phyloP scores from a whole-genome alignment of 2,113 vertebrate species.

The Lucifuga dentata region DNA sequence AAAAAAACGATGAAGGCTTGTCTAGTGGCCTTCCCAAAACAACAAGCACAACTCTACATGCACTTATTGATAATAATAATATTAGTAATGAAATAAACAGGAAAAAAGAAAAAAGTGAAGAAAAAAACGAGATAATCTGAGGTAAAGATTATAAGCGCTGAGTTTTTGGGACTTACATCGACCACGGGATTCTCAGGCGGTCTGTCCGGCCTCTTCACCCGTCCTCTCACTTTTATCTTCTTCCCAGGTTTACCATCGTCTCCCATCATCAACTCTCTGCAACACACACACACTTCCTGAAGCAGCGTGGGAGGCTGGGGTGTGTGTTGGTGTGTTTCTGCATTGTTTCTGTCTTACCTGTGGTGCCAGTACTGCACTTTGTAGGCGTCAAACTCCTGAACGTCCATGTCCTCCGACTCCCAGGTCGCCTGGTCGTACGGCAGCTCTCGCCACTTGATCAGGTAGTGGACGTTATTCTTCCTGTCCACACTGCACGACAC shows the following conservation, averaged over 20 bases:
- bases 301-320: too few relatives aligned
- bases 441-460: conserved; percentile 97
- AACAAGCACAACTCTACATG: too few relatives aligned
- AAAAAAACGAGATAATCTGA: too few relatives aligned
- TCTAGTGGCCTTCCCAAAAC: too few relatives aligned
- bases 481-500: conserved; percentile 88
- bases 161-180: conserved; percentile 86
- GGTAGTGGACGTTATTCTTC: conserved; percentile 94
- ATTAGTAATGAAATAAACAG: too few relatives aligned
- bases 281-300: conserved; percentile 1
- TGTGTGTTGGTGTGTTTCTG: too few relatives aligned
- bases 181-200: conserved; percentile 96
- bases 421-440: conserved; percentile 95
- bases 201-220: conserved; percentile 89
- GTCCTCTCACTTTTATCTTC: conserved; percentile 92
- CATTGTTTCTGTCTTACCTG: too few relatives aligned
- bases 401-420: conserved; percentile 95
- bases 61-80: too few relatives aligned
- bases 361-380: conserved; percentile 96
- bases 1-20: too few relatives aligned
- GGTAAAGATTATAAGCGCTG: too few relatives aligned
- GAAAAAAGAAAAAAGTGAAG: too few relatives aligned
- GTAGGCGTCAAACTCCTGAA: conserved; percentile 91
- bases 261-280: conserved; percentile 95
- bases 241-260: conserved; percentile 95